Evolutionary conservation across 2,888 invertebrate species (phyloP).

Genomic region (Ceramica pisi): DNA sequence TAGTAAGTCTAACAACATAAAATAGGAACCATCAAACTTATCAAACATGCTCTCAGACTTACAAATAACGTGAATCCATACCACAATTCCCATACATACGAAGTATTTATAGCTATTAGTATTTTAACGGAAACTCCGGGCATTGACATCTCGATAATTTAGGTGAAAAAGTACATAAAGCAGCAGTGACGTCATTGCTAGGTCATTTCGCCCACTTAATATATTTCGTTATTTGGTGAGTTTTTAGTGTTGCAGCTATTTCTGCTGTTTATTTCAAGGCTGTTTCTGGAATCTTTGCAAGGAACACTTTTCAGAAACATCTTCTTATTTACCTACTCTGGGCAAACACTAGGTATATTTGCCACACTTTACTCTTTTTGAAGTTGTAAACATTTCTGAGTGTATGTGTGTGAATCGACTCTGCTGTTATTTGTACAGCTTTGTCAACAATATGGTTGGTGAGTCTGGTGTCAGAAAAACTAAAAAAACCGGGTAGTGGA

Average conservation of each 20-base stretch:
- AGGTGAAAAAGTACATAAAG: slow-evolving; percentile 22
- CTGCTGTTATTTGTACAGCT: too few relatives aligned
- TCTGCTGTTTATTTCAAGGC: not conserved
- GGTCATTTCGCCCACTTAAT: not conserved
- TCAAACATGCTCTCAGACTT: not conserved
- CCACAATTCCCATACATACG: not conserved
- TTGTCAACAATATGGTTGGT: too few relatives aligned
- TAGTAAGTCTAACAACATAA: too few relatives aligned
- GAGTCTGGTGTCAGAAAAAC: too few relatives aligned
- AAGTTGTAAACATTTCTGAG: too few relatives aligned
- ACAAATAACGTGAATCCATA: not conserved
- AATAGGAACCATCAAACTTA: not conserved
- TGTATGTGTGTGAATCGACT: too few relatives aligned
- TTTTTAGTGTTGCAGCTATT: not conserved
- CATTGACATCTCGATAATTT: slow-evolving; percentile 38
- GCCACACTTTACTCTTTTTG: too few relatives aligned
- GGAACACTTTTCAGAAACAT: too few relatives aligned
- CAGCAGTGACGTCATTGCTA: slow-evolving; percentile 3
- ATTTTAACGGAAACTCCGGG: slow-evolving; percentile 22
- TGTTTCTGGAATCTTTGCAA: not conserved
- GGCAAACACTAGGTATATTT: too few relatives aligned
- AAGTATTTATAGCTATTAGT: slow-evolving; percentile 1
- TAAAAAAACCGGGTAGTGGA: too few relatives aligned
- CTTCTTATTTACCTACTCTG: too few relatives aligned
- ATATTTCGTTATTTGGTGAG: not conserved